A percentile compares a stretch with the other conserved stretches of the same genome.
Evolutionary conservation across 2,888 invertebrate species (phyloP).

Genomic region (Luffia ferchaultella): DNA sequence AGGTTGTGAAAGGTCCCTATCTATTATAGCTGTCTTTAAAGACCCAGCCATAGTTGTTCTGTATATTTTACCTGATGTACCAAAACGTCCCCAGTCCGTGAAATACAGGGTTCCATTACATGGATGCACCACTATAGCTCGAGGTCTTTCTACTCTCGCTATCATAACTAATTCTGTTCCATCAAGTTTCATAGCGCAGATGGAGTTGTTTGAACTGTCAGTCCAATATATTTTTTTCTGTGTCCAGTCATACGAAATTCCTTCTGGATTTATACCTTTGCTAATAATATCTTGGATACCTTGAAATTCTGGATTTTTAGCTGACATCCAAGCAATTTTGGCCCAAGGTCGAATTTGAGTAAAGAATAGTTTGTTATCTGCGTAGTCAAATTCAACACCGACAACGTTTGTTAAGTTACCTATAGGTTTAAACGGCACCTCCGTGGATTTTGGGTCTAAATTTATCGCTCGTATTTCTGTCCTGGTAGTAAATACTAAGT

Average conservation of each 20-base stretch:
- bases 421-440: constrained; percentile 85
- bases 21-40: constrained; percentile 85
- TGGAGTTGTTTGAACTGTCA: constrained; percentile 92
- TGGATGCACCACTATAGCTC: constrained; percentile 96
- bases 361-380: constrained; percentile 86
- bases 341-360: constrained; percentile 94
- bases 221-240: constrained; percentile 98
- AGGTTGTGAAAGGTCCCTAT: constrained; percentile 91
- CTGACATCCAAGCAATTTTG: constrained; percentile 82
- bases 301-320: constrained; percentile 70
- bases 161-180: constrained; percentile 91
- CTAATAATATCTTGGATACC: constrained; percentile 74
- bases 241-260: constrained; percentile 97
- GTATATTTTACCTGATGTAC: constrained; percentile 93
- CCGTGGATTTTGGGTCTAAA: constrained; percentile 82
- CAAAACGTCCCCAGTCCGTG: constrained; percentile 95
- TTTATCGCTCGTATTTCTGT: constrained; percentile 94
- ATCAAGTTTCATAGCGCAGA: constrained; percentile 93
- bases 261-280: constrained; percentile 90
- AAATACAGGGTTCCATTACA: constrained; percentile 95
- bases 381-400: constrained; percentile 94
- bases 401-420: constrained; percentile 91
- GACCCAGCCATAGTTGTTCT: constrained; percentile 97
- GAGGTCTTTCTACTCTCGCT: constrained; percentile 88
- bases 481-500: constrained; percentile 91